Percentiles rank a stretch among this genome's conserved stretches.
Conservation (phyloP, 2,797 vertebrate species). For the Onychomys arenicola region DNA sequence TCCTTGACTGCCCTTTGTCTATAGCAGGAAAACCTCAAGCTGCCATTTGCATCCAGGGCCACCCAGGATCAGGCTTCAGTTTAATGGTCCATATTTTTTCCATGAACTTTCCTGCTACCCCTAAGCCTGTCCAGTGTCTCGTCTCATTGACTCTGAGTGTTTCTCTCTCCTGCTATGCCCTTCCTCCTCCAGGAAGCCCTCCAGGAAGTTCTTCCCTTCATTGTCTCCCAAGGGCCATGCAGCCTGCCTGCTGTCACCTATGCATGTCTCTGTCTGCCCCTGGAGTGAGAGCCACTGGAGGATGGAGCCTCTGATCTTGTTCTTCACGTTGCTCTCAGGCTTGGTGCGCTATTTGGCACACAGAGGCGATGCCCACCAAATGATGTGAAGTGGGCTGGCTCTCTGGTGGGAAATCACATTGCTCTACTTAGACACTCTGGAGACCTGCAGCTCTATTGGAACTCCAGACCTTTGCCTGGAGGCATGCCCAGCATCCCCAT, state of each 20-base stretch:
- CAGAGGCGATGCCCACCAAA: neutral
- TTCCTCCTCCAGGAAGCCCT: constrained; percentile 40
- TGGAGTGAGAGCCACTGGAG: neutral
- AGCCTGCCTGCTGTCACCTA: neutral
- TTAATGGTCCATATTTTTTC: constrained; percentile 11
- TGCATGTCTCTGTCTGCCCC: neutral
- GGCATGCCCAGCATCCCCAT: constrained; percentile 88
- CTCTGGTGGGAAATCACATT: neutral
- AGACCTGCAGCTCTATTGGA: constrained; percentile 80
- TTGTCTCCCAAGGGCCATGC: neutral
- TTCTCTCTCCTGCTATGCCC: neutral
- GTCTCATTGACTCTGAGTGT: neutral
- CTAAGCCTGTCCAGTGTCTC: neutral
- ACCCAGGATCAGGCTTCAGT: neutral
- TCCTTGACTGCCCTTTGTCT: neutral
- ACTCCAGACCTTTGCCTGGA: constrained; percentile 90
- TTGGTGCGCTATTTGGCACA: neutral
- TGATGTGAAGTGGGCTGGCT: constrained; percentile 2
- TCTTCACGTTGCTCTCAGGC: neutral
- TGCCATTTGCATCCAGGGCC: neutral
- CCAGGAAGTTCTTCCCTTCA: neutral
- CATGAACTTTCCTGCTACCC: neutral
- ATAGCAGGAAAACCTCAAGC: neutral
- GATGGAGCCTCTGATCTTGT: neutral
- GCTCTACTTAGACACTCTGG: neutral